Evolutionary conservation across 1,140 invertebrate genomes (phyloP).

Genomic region (Procambarus clarkii): DNA sequence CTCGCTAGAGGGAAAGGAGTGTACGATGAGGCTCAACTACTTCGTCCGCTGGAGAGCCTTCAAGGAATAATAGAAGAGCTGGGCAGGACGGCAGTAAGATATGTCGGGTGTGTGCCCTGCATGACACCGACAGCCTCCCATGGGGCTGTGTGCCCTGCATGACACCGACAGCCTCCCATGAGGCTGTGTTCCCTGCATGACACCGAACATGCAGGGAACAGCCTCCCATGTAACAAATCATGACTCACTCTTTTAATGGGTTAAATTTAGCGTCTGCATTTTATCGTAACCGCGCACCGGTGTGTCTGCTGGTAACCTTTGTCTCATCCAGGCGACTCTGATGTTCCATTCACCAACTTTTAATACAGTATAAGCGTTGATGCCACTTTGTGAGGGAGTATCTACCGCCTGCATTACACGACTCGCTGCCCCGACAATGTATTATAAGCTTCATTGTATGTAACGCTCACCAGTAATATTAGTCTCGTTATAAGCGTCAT

Average conservation of each 20-base stretch:
- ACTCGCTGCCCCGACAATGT: not conserved
- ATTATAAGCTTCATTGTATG: not conserved
- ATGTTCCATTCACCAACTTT: not conserved
- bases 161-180: slow-evolving; percentile 26
- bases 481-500: not conserved
- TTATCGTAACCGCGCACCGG: slow-evolving; percentile 20
- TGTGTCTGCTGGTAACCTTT: slow-evolving; percentile 36
- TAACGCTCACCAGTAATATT: not conserved
- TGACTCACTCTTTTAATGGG: slow-evolving; percentile 31
- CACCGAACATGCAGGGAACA: too few relatives aligned
- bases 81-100: slow-evolving; percentile 27
- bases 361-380: not conserved
- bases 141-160: not conserved
- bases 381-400: not conserved
- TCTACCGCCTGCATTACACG: not conserved
- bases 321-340: not conserved
- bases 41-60: not conserved
- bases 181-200: slow-evolving; percentile 5
- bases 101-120: slow-evolving; percentile 18
- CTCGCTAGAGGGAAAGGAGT: not conserved
- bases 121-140: slow-evolving; percentile 24
- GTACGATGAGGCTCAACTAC: not conserved
- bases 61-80: slow-evolving; percentile 3
- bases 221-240: slow-evolving; percentile 21
- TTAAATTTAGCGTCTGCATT: not conserved